Conservation (phyloP, 1,140 invertebrate genomes). For the Hypothenemus hampei region DNA sequence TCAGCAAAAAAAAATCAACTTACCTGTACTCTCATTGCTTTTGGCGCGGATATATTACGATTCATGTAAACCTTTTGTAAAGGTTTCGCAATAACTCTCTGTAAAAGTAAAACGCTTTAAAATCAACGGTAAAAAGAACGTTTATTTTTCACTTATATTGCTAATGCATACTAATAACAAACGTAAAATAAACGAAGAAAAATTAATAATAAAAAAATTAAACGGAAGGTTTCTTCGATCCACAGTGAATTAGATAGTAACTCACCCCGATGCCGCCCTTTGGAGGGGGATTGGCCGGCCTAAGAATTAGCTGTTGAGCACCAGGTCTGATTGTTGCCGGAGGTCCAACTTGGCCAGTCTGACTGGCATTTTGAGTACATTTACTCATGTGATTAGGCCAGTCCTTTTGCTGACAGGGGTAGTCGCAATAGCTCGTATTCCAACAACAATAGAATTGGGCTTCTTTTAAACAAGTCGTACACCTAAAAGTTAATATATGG, state of each 20-base stretch:
- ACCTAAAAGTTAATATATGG: slow-evolving; percentile 44
- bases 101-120: slow-evolving; percentile 17
- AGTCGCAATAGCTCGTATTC: slow-evolving; percentile 92
- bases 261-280: slow-evolving; percentile 34
- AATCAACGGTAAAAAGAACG: background rate
- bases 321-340: slow-evolving; percentile 13
- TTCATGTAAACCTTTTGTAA: slow-evolving; percentile 34
- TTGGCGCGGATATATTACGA: slow-evolving; percentile 22
- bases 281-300: slow-evolving; percentile 26
- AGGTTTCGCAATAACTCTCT: slow-evolving; percentile 35
- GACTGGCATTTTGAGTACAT: slow-evolving; percentile 37
- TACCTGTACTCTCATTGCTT: slow-evolving; percentile 26
- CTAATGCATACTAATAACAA: no score
- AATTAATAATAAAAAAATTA: background rate
- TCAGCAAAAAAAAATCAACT: background rate
- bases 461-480: slow-evolving; percentile 77
- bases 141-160: background rate
- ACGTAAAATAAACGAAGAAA: no score
- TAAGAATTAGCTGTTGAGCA: slow-evolving; percentile 28
- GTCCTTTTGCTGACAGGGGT: slow-evolving; percentile 71
- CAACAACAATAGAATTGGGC: slow-evolving; percentile 90
- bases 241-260: slow-evolving; percentile 29
- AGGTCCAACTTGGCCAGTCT: slow-evolving; percentile 10
- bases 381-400: slow-evolving; percentile 57
- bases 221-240: slow-evolving; percentile 7